phyloP scores from a whole-genome alignment of 1,140 invertebrate species.

The Camponotus pennsylvanicus region DNA sequence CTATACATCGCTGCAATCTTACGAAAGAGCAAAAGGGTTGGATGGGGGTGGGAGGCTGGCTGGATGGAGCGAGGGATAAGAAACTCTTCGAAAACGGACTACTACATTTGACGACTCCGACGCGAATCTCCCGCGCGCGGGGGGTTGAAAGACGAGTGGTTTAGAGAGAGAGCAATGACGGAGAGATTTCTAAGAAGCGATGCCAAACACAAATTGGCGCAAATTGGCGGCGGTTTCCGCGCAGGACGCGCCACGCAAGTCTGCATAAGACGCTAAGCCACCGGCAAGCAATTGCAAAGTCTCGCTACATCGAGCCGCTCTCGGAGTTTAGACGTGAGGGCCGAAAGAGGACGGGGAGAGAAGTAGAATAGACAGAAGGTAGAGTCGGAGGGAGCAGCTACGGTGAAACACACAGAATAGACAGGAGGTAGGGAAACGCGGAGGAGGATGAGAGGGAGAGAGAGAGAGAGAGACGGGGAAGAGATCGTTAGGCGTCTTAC shows the following conservation, averaged over 20 bases:
- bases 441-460: slow-evolving; percentile 2
- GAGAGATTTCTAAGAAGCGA: slow-evolving; percentile 83
- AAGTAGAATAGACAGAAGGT: slow-evolving; percentile 58
- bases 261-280: slow-evolving; percentile 83
- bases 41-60: too few relatives aligned
- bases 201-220: slow-evolving; percentile 84
- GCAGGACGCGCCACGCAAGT: slow-evolving; percentile 71
- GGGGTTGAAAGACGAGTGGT: slow-evolving; percentile 44
- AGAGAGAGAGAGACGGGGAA: slow-evolving; percentile 63
- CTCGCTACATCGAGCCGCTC: slow-evolving; percentile 78
- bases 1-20: slow-evolving; percentile 5
- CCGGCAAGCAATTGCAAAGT: slow-evolving; percentile 85
- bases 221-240: slow-evolving; percentile 83
- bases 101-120: slow-evolving; percentile 5
- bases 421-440: slow-evolving; percentile 21
- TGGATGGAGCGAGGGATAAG: not conserved
- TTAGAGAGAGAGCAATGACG: slow-evolving; percentile 64
- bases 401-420: slow-evolving; percentile 31
- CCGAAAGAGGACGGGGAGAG: slow-evolving; percentile 47
- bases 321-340: slow-evolving; percentile 65
- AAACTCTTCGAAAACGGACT: slow-evolving; percentile 21
- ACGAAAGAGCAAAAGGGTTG: not conserved
- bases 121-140: not conserved
- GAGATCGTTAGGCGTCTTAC: slow-evolving; percentile 83
- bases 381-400: slow-evolving; percentile 38